Base-by-base conservation (phyloP, 2,797 vertebrate genomes). In the Lithobates sylvaticus region DNA sequence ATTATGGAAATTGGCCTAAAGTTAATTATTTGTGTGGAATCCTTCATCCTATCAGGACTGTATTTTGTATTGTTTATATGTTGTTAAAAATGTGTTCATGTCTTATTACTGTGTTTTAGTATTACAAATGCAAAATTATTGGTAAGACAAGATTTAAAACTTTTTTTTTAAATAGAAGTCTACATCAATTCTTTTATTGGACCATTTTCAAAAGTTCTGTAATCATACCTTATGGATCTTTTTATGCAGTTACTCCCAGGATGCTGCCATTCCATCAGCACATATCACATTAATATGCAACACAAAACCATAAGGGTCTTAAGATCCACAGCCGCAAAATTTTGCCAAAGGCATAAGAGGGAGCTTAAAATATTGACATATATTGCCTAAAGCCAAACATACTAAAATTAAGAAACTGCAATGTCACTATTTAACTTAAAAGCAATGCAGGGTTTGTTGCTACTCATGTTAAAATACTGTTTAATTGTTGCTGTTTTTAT, bases 301-400 rank as follows among this genome's bases (percentile, higher is more conserved):
- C 65, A n/a, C 54, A 68, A 39, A 79, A 69, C 39, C 36, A 12
- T 39, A 79, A 68, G 68, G 64, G 65, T 69, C 77, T 47, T 47
- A 79, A 27, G 77, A 68, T 68, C 77, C 69, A 79, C 77, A 79
- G 68, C 10, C 36, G 23, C 68, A 79, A 79, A 69, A 79, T 69
- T 69, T n/a, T 79, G 77, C 77, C 77, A 68, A 9, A 27, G 77
- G 77, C 77, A 79, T 10, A 69, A 69, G 65, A 79, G 68, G 26
- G 26, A 79, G 64, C n/a, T 69, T 79, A 67, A 68, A 47, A 79
- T 68, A 79, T 69, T 79, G 77, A 79, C 77, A 79, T 79, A 44
- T 8, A 69, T 47, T 68, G 77, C 77, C 77, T 79, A 27, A 69
- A 79, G 77, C 77, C 15, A 79, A 47, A 79, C 77, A 47, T 39